A percentile compares a stretch with the other conserved stretches of the same genome.
phyloP scores from a whole-genome alignment of 1,140 invertebrate genomes.

The Samia ricini region DNA sequence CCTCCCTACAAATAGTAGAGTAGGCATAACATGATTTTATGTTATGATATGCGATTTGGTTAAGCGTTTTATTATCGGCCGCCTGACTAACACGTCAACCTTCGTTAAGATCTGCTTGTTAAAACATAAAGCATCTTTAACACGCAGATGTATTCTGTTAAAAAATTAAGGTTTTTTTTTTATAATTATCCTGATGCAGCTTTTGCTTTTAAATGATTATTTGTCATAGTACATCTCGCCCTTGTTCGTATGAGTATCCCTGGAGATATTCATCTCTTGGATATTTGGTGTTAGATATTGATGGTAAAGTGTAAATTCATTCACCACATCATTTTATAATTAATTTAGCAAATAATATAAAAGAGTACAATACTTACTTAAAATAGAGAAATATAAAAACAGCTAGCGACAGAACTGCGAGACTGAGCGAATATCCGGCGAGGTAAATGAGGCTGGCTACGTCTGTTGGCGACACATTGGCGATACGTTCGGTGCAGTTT shows the following conservation, averaged over 20 bases:
- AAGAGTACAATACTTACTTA: conserved; percentile 81
- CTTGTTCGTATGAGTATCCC: too few relatives aligned
- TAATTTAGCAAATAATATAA: too few relatives aligned
- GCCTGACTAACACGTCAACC: background rate
- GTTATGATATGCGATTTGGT: background rate
- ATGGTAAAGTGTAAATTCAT: too few relatives aligned
- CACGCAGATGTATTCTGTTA: too few relatives aligned
- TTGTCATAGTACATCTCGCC: too few relatives aligned
- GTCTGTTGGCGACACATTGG: conserved; percentile 72
- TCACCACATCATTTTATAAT: too few relatives aligned
- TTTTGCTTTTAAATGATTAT: too few relatives aligned
- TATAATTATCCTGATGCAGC: too few relatives aligned
- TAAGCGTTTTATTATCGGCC: background rate
- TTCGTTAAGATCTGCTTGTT: background rate
- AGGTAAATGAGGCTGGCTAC: conserved; percentile 85
- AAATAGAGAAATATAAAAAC: conserved; percentile 90
- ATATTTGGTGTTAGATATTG: too few relatives aligned
- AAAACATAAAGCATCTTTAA: too few relatives aligned
- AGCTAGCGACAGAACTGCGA: conserved; percentile 85
- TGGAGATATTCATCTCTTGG: too few relatives aligned
- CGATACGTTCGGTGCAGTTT: conserved; percentile 78
- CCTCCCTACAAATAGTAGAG: background rate
- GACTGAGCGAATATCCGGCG: conserved; percentile 87
- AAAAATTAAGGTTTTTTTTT: too few relatives aligned
- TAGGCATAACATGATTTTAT: background rate